These are phyloP conservation scores for Xestoiulus laeticollis DNA, from an alignment of 2,888 invertebrate genomes.

Conservation along the genomic window DNA sequence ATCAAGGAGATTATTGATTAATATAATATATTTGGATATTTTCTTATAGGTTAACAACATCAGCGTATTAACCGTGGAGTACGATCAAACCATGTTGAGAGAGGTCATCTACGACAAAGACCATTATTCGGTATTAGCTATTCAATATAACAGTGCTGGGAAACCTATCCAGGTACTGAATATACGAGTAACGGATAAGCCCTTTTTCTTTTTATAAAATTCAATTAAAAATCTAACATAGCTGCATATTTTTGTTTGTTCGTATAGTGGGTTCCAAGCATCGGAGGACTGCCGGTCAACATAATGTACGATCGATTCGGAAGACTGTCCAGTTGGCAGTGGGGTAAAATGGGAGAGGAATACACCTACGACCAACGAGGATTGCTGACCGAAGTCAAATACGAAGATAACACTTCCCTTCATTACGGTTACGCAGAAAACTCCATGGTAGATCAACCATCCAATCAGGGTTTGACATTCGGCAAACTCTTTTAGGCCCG, in stretches of 20 bases:
- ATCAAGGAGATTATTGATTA: too few species aligned
- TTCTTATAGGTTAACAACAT: conserved; percentile 82
- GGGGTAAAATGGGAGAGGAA: conserved; percentile 73
- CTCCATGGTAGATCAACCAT: too few species aligned
- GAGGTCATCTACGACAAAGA: conserved; percentile 90
- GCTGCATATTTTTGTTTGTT: conserved; percentile 59
- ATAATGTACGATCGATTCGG: conserved; percentile 83
- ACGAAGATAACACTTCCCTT: conserved; percentile 85
- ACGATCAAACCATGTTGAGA: conserved; percentile 87
- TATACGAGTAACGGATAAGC: too few species aligned
- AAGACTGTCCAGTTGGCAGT: conserved; percentile 88
- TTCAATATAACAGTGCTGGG: conserved; percentile 88
- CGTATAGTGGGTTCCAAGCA: conserved; percentile 73
- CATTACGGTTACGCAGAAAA: conserved; percentile 83
- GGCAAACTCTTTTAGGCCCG: too few species aligned
- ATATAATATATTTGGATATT: too few species aligned
- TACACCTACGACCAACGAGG: conserved; percentile 90
- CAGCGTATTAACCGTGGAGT: conserved; percentile 88
- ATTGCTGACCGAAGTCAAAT: conserved; percentile 85
- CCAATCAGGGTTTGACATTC: too few species aligned
- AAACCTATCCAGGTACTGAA: conserved; percentile 72
- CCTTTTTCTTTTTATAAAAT: too few species aligned
- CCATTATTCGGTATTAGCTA: conserved; percentile 81
- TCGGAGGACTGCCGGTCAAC: conserved; percentile 78
- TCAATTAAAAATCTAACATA: too few species aligned